Evolutionary conservation across 2,797 vertebrate species (phyloP).

Genomic region (Gouania willdenowi): DNA sequence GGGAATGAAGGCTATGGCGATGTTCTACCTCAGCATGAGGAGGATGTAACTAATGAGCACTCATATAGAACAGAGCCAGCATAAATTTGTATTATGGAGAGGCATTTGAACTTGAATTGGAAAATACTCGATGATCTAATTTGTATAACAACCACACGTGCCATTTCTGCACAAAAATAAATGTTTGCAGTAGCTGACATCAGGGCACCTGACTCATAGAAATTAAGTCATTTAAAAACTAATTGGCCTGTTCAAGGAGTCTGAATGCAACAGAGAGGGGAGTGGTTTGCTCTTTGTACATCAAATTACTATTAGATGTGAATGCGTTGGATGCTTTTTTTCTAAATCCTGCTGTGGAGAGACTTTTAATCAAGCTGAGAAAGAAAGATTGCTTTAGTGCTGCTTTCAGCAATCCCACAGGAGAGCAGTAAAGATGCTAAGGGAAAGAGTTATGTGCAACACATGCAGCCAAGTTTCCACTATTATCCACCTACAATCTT

Average conservation of each 20-base stretch:
- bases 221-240: constrained; percentile 17
- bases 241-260: neutral
- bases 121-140: constrained; percentile 38
- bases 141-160: constrained; percentile 28
- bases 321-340: constrained; percentile 28
- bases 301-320: constrained; percentile 37
- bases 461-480: constrained; percentile 37
- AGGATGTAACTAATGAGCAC: constrained; percentile 39
- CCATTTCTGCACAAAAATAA: constrained; percentile 22
- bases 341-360: constrained; percentile 34
- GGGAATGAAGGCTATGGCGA: constrained; percentile 27
- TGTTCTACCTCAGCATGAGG: constrained; percentile 35
- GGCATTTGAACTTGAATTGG: constrained; percentile 35
- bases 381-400: constrained; percentile 48
- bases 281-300: constrained; percentile 16
- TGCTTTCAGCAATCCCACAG: constrained; percentile 44
- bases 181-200: constrained; percentile 11
- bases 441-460: constrained; percentile 50
- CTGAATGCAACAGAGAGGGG: no score
- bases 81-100: constrained; percentile 38
- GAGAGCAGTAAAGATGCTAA: constrained; percentile 45
- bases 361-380: constrained; percentile 52
- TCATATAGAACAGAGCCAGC: constrained; percentile 23
- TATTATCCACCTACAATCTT: constrained; percentile 39
- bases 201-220: constrained; percentile 6